Evolutionary conservation across 2,888 invertebrate genomes (phyloP).

Genomic region (Creontiades dilutus): DNA sequence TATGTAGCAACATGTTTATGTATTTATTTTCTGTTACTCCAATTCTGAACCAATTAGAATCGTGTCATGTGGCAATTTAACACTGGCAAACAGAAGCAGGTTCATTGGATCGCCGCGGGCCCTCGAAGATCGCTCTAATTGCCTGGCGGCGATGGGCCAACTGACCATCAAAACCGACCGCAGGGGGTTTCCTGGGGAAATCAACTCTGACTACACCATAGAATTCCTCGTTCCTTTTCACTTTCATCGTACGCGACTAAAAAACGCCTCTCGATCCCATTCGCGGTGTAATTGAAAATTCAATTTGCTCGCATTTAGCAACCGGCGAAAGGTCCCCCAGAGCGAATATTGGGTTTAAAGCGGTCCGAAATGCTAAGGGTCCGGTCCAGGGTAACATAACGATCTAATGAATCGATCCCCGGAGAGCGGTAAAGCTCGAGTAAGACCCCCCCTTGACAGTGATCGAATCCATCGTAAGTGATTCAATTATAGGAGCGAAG

Average conservation of each 20-base stretch:
- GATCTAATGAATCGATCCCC: slow-evolving; percentile 3
- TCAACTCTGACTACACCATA: not conserved
- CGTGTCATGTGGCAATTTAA: too few relatives aligned
- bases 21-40: too few relatives aligned
- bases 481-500: slow-evolving; percentile 53
- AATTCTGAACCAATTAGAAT: too few relatives aligned
- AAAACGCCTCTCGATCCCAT: not conserved
- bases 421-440: not conserved
- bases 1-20: too few relatives aligned
- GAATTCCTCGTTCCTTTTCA: not conserved
- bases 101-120: too few relatives aligned
- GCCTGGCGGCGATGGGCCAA: too few relatives aligned
- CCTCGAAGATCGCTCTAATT: too few relatives aligned
- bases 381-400: slow-evolving; percentile 9
- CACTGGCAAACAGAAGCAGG: too few relatives aligned
- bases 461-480: slow-evolving; percentile 29
- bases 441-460: slow-evolving; percentile 15
- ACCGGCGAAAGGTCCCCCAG: not conserved
- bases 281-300: not conserved
- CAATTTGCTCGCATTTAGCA: not conserved
- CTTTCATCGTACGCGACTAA: not conserved
- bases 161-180: not conserved
- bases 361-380: not conserved
- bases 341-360: slow-evolving; percentile 20
- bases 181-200: not conserved